Evolutionary conservation across 2,113 vertebrate genomes (phyloP).

Genomic region (Natator depressus): DNA sequence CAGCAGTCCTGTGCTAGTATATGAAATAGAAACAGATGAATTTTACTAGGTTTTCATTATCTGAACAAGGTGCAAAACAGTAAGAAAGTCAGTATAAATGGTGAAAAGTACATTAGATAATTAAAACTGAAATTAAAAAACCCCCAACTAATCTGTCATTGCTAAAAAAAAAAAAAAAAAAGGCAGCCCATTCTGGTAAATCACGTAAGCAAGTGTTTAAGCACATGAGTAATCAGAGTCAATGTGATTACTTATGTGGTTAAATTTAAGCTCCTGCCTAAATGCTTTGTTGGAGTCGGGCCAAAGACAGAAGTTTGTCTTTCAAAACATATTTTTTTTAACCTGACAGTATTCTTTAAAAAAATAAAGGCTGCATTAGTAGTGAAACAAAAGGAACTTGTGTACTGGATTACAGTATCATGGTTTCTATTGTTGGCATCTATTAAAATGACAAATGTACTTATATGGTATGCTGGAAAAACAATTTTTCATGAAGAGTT

Average conservation of each 20-base stretch:
- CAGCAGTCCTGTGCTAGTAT: neutral
- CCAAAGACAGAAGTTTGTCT: neutral
- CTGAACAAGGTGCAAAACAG: neutral
- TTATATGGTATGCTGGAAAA: neutral
- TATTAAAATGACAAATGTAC: neutral
- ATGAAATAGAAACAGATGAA: neutral
- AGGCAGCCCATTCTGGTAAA: neutral
- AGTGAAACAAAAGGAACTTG: neutral
- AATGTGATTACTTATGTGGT: neutral
- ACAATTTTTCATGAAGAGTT: neutral
- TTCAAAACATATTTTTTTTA: neutral
- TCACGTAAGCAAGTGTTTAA: neutral
- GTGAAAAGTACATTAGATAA: neutral
- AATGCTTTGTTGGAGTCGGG: neutral
- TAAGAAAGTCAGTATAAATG: neutral
- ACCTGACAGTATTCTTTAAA: neutral
- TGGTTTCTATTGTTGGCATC: neutral
- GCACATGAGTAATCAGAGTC: neutral
- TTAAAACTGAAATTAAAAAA: neutral
- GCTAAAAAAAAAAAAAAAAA: neutral
- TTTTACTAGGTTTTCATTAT: neutral
- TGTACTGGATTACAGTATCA: neutral
- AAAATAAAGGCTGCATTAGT: neutral
- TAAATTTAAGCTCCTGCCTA: neutral
- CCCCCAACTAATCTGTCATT: neutral